Evolutionary conservation across 2,888 invertebrate species (phyloP).

Genomic region (Chydorus sphaericus): DNA sequence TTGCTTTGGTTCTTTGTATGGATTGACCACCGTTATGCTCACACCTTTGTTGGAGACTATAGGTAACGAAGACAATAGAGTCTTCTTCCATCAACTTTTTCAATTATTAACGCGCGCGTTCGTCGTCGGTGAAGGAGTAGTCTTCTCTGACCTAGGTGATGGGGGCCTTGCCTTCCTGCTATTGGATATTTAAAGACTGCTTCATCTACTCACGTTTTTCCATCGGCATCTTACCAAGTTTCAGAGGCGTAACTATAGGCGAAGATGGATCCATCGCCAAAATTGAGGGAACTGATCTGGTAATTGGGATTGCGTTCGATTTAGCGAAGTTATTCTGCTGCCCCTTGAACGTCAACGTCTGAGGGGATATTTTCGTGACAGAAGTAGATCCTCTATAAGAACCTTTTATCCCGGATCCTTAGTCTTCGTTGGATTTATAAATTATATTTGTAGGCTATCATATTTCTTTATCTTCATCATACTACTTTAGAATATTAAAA

Average conservation of each 20-base stretch:
- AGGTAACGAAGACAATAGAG: background rate
- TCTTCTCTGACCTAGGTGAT: background rate
- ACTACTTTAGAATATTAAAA: no score
- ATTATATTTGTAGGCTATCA: no score
- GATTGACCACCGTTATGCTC: background rate
- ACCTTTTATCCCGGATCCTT: no score
- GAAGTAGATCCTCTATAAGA: no score
- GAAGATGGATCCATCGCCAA: background rate
- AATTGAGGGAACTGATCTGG: background rate
- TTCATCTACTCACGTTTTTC: slow-evolving; percentile 13
- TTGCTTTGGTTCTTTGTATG: slow-evolving; percentile 2
- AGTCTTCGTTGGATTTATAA: no score
- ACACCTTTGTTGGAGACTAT: background rate
- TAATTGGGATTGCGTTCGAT: background rate
- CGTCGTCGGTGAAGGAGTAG: background rate
- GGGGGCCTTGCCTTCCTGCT: background rate
- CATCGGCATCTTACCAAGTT: slow-evolving; percentile 1
- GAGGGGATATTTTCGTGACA: background rate
- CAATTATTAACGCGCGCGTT: background rate
- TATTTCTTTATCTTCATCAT: no score
- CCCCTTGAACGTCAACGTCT: background rate
- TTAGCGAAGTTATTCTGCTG: background rate
- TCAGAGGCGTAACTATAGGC: slow-evolving; percentile 7
- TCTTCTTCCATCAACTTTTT: background rate
- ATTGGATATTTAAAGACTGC: slow-evolving; percentile 11